These are phyloP conservation scores for Clarias batrachus DNA, from an alignment of 2,113 vertebrate species.

Conservation along the genomic window DNA sequence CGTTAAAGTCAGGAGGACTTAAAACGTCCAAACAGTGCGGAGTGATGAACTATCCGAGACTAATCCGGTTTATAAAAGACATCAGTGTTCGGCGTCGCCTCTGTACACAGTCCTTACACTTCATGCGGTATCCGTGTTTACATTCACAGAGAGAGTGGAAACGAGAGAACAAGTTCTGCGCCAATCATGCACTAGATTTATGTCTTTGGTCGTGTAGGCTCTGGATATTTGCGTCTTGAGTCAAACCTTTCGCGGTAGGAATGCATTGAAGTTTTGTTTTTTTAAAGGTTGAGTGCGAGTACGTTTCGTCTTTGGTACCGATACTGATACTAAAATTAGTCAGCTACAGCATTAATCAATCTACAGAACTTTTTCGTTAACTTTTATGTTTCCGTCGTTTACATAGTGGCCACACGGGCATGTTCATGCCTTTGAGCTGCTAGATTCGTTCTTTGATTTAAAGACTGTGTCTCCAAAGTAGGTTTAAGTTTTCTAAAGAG, in stretches of 20 bases:
- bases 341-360: not conserved
- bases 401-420: not conserved
- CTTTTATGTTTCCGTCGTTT: not conserved
- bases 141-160: conserved; percentile 48
- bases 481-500: not conserved
- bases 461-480: not conserved
- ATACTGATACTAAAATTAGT: not conserved
- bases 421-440: not conserved
- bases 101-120: not conserved
- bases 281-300: not conserved
- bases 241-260: not conserved
- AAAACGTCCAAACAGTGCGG: conserved; percentile 15
- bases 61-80: conserved; percentile 27
- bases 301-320: not conserved
- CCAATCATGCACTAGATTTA: not conserved
- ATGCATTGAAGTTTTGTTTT: not conserved
- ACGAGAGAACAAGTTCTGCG: not conserved
- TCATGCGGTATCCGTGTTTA: conserved; percentile 60
- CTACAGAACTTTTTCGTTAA: not conserved
- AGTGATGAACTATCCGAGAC: not conserved
- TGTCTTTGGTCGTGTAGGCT: not conserved
- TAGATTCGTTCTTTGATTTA: not conserved
- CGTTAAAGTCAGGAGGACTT: conserved; percentile 24
- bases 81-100: not conserved
- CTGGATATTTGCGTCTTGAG: not conserved